Conservation (phyloP, 2,113 vertebrate genomes). For the Oriolus oriolus region DNA sequence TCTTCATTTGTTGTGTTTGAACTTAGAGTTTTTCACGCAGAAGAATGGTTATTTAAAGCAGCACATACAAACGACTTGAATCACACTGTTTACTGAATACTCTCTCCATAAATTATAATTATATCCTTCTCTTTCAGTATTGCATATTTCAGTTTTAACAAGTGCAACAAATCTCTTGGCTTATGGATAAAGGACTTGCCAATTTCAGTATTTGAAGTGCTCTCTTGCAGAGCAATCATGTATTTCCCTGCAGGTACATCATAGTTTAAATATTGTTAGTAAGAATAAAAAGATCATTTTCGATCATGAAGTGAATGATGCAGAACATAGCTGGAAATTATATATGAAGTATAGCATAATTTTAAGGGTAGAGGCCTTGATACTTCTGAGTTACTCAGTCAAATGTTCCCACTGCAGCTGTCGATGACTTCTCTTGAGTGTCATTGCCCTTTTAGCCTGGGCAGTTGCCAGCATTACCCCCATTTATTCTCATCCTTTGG, state of each 20-base stretch:
- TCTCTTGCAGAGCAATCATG: neutral
- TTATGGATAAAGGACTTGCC: conserved; percentile 18
- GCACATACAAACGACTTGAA: neutral
- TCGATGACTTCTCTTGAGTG: neutral
- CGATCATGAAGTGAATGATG: conserved; percentile 8
- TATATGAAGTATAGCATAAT: neutral
- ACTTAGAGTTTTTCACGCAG: neutral
- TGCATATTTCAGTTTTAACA: neutral
- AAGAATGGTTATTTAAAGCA: conserved; percentile 32
- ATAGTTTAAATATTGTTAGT: conserved; percentile 33
- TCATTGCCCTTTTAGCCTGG: neutral
- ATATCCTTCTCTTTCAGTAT: neutral
- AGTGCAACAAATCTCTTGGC: neutral
- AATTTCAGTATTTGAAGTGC: conserved; percentile 23
- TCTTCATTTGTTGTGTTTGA: conserved; percentile 18
- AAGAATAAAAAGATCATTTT: conserved; percentile 30
- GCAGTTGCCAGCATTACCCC: neutral
- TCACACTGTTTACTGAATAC: conserved; percentile 1
- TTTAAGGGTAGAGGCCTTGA: neutral
- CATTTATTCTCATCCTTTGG: neutral
- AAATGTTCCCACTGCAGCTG: neutral
- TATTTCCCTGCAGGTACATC: conserved; percentile 41
- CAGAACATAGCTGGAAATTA: neutral
- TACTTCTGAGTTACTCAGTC: neutral
- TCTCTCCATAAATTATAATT: conserved; percentile 22